These are phyloP conservation scores for Lepidochrysops patricia DNA, from an alignment of 2,888 invertebrate genomes.

Conservation along the genomic window DNA sequence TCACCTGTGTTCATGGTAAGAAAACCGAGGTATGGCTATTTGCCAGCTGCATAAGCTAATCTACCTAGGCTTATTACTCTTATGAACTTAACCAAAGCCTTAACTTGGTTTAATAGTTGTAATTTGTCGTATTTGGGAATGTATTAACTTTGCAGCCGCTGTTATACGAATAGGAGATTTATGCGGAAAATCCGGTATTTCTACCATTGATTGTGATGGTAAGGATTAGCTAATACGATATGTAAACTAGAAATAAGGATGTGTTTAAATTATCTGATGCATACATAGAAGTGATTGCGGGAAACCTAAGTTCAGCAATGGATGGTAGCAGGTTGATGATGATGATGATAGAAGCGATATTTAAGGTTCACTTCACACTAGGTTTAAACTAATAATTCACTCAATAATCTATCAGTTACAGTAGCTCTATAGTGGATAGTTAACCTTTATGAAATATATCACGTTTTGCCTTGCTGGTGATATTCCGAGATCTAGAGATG, in stretches of 20 bases:
- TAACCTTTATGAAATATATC: background rate
- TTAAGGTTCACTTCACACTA: no score
- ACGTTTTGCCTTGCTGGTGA: background rate
- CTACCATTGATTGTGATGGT: no score
- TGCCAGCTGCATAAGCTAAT: conserved; percentile 27
- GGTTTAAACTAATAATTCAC: no score
- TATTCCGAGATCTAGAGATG: background rate
- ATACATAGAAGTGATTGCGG: no score
- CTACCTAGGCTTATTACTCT: conserved; percentile 12
- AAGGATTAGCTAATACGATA: no score
- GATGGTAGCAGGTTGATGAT: no score
- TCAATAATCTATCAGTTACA: no score
- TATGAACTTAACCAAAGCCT: conserved; percentile 11
- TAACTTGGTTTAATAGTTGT: conserved; percentile 12
- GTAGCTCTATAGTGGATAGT: no score
- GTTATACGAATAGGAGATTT: background rate
- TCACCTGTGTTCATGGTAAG: conserved; percentile 17
- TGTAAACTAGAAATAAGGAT: no score
- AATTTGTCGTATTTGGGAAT: conserved; percentile 11
- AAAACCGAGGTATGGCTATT: conserved; percentile 27
- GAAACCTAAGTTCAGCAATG: no score
- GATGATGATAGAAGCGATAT: no score
- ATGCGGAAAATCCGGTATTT: background rate
- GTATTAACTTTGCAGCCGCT: background rate
- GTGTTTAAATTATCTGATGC: no score